These are phyloP conservation scores for Drosophila birchii DNA, from an alignment of 2,888 invertebrate species.

Conservation along the genomic window DNA sequence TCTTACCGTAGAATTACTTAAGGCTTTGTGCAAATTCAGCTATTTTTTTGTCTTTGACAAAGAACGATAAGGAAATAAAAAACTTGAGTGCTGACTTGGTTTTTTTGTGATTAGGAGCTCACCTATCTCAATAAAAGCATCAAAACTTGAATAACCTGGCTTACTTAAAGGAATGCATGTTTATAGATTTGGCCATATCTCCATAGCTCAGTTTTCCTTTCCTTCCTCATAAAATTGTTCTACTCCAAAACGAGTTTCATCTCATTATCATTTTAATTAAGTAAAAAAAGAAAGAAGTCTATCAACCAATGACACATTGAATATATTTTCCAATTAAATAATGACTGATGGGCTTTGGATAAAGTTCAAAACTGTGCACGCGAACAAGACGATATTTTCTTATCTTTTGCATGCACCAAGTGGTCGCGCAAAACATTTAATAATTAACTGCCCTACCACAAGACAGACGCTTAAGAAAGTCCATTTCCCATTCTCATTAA, in stretches of 20 bases:
- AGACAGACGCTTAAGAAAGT: background rate
- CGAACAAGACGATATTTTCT: conserved; percentile 2
- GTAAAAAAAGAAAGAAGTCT: background rate
- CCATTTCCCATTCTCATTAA: background rate
- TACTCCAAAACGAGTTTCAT: too few relatives aligned
- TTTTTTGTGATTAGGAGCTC: background rate
- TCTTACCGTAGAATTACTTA: conserved; percentile 5
- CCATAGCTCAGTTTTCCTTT: background rate
- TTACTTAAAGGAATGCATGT: background rate
- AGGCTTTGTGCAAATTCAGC: conserved; percentile 7
- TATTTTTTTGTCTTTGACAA: background rate
- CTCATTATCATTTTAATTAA: too few relatives aligned
- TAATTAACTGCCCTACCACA: conserved; percentile 14
- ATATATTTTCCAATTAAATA: conserved; percentile 5
- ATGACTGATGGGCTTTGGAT: conserved; percentile 18
- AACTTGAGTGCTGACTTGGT: conserved; percentile 1
- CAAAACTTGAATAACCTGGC: background rate
- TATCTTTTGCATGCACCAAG: conserved; percentile 8
- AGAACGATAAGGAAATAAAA: conserved; percentile 9
- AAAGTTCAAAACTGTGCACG: conserved; percentile 21
- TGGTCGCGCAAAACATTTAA: background rate
- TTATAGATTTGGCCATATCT: background rate
- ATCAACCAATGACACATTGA: background rate
- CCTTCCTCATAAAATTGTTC: too few relatives aligned
- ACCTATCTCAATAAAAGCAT: background rate